Evolutionary conservation across 2,113 vertebrate species (phyloP).

Genomic region (Oreotrochilus melanogaster): DNA sequence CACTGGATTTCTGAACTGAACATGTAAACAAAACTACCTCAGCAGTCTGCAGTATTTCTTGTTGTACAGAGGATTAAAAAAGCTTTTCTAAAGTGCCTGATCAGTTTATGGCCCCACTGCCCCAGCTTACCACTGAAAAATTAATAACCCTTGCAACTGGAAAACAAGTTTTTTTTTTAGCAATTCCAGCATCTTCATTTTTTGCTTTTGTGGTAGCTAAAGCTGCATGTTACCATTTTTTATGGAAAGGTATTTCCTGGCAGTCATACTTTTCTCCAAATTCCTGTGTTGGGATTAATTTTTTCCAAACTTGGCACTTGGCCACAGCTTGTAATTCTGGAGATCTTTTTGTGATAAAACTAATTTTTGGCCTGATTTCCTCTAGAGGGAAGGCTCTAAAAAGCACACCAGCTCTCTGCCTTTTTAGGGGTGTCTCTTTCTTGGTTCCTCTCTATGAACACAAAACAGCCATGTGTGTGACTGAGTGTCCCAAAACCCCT

Average conservation of each 20-base stretch:
- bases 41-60: background rate
- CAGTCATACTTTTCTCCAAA: background rate
- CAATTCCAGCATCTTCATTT: background rate
- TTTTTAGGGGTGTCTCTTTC: background rate
- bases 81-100: background rate
- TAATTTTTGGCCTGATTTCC: background rate
- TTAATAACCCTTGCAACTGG: background rate
- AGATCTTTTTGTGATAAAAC: background rate
- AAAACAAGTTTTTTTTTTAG: background rate
- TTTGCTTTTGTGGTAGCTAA: background rate
- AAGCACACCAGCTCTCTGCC: background rate
- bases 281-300: background rate
- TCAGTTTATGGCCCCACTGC: background rate
- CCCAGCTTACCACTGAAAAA: background rate
- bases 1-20: background rate
- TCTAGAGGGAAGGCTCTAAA: background rate
- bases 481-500: background rate
- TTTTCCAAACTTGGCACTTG: background rate
- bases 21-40: background rate
- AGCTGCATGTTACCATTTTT: background rate
- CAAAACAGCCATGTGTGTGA: background rate
- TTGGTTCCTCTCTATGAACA: background rate
- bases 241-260: background rate
- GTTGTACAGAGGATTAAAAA: rapidly evolving
- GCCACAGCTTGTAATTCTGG: background rate